Conservation (phyloP, 2,113 vertebrate species). For the Lathamus discolor region DNA sequence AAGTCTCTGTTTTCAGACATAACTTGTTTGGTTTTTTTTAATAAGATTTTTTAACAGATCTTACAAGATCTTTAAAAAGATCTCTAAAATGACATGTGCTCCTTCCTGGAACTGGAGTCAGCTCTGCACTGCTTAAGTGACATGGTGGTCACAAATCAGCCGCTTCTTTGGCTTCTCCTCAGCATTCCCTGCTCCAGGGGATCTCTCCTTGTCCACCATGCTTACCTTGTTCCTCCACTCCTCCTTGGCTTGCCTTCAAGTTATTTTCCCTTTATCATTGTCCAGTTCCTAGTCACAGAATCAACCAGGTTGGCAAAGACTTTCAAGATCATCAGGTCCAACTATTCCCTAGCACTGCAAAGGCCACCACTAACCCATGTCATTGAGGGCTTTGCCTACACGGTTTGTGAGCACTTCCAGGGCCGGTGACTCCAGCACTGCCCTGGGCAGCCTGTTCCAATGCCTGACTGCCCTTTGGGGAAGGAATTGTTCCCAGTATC, state of each 20-base stretch:
- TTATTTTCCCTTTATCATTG: not conserved
- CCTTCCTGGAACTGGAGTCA: not conserved
- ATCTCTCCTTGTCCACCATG: not conserved
- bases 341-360: not conserved
- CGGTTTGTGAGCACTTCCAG: not conserved
- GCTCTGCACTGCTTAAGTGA: not conserved
- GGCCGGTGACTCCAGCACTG: rapidly evolving
- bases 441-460: not conserved
- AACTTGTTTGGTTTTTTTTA: not conserved
- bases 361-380: not conserved
- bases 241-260: not conserved
- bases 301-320: not conserved
- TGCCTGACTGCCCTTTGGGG: not conserved
- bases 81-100: not conserved
- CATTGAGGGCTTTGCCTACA: not conserved
- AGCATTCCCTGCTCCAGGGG: not conserved
- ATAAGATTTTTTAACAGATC: not conserved
- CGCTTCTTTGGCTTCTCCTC: not conserved
- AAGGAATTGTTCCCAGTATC: not conserved
- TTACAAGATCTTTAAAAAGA: not conserved
- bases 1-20: not conserved
- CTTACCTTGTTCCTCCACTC: not conserved
- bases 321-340: not conserved
- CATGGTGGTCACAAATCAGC: not conserved
- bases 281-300: not conserved